phyloP scores from a whole-genome alignment of 1,140 invertebrate genomes.

The Zaprionus inermis region DNA sequence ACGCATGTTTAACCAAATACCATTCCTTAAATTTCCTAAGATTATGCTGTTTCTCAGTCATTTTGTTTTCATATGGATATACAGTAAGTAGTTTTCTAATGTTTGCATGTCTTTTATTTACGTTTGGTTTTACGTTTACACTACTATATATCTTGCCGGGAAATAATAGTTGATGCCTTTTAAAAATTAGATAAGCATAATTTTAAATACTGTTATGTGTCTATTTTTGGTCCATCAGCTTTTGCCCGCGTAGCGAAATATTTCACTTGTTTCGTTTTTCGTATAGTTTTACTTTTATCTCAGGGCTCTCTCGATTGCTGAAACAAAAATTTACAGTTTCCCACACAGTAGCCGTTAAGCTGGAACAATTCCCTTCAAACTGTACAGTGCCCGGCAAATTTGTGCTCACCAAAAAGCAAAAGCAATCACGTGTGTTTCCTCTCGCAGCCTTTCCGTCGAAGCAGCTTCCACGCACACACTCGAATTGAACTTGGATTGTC shows the following conservation, averaged over 20 bases:
- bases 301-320: not conserved
- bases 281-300: not conserved
- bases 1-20: constrained; percentile 20
- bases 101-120: not conserved
- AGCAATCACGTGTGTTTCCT: constrained; percentile 31
- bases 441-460: not conserved
- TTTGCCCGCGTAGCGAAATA: not conserved
- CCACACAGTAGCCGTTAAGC: constrained; percentile 11
- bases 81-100: not conserved
- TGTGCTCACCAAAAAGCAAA: constrained; percentile 55
- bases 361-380: constrained; percentile 45
- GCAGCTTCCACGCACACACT: constrained; percentile 58
- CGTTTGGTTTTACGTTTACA: not conserved
- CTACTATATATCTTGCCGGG: too few relatives aligned
- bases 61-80: not conserved
- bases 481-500: constrained; percentile 70
- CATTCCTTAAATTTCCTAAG: not conserved
- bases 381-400: constrained; percentile 47
- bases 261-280: not conserved
- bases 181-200: not conserved
- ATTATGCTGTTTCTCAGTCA: too few relatives aligned
- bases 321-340: constrained; percentile 11
- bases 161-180: not conserved
- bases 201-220: not conserved
- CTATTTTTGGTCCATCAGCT: constrained; percentile 1